Percentiles rank a stretch among this genome's conserved stretches.
Evolutionary conservation across 2,888 invertebrate genomes (phyloP).

Genomic region (Yponomeuta malinellus): DNA sequence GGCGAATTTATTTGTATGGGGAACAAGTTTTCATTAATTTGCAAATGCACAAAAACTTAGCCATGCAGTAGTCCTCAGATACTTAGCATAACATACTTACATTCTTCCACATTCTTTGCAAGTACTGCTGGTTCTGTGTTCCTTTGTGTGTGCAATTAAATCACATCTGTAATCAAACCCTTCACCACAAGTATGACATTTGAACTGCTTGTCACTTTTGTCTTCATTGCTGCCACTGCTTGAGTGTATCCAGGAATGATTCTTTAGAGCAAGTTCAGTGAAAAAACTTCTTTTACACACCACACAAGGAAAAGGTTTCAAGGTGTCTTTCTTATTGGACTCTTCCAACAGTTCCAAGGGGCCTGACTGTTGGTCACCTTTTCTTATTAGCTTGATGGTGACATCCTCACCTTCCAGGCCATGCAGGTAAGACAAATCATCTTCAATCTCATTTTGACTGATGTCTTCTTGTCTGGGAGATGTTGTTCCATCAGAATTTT

Average conservation of each 20-base stretch:
- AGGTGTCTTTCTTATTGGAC: slow-evolving; percentile 20
- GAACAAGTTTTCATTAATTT: too few relatives aligned
- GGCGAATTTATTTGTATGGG: too few relatives aligned
- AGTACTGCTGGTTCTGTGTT: slow-evolving; percentile 77
- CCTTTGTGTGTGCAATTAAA: slow-evolving; percentile 78
- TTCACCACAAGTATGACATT: slow-evolving; percentile 78
- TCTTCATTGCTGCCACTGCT: slow-evolving; percentile 29
- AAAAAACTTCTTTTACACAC: slow-evolving; percentile 73
- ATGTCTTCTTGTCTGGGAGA: slow-evolving; percentile 24
- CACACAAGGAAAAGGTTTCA: slow-evolving; percentile 73
- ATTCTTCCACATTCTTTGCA: slow-evolving; percentile 81
- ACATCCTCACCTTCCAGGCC: slow-evolving; percentile 39
- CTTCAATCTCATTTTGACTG: slow-evolving; percentile 26
- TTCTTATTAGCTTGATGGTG: slow-evolving; percentile 53
- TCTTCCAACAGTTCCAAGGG: slow-evolving; percentile 13
- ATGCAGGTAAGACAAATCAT: slow-evolving; percentile 47
- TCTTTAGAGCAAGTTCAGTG: slow-evolving; percentile 76
- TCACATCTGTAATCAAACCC: slow-evolving; percentile 78
- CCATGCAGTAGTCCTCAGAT: neutral
- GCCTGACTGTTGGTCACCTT: slow-evolving; percentile 23
- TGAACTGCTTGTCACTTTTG: slow-evolving; percentile 38
- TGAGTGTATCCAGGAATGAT: slow-evolving; percentile 77
- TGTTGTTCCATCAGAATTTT: slow-evolving; percentile 65
- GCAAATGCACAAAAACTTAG: too few relatives aligned
- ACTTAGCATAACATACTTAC: slow-evolving; percentile 58